Evolutionary conservation across 2,797 vertebrate genomes (phyloP).

Genomic region (Pipistrellus pygmaeus): DNA sequence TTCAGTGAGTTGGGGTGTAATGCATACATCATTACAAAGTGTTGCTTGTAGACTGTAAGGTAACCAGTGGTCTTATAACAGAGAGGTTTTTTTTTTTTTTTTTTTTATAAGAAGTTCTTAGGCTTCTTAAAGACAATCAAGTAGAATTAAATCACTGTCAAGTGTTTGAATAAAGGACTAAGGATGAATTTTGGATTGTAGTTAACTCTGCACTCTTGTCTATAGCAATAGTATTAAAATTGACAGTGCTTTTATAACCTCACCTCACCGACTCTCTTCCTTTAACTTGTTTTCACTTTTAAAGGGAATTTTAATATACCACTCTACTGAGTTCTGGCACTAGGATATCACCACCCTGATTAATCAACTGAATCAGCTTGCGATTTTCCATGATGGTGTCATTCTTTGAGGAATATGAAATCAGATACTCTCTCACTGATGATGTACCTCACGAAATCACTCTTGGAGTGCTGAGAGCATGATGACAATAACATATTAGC

Average conservation of each 20-base stretch:
- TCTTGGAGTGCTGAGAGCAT: constrained; percentile 81
- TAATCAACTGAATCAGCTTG: constrained; percentile 76
- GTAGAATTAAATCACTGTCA: constrained; percentile 77
- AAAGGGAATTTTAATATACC: constrained; percentile 76
- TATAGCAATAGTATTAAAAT: constrained; percentile 75
- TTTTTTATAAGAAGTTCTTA: constrained; percentile 29
- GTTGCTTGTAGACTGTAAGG: constrained; percentile 64
- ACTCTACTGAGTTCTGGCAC: constrained; percentile 61
- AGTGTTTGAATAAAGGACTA: constrained; percentile 74
- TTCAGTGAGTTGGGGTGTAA: constrained; percentile 58
- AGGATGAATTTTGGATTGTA: constrained; percentile 56
- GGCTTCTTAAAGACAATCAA: constrained; percentile 72
- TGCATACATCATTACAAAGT: constrained; percentile 56
- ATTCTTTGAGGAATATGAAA: constrained; percentile 83
- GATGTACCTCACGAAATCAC: constrained; percentile 85
- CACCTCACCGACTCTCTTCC: constrained; percentile 60
- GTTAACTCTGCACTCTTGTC: constrained; percentile 53
- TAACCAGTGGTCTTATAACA: constrained; percentile 71
- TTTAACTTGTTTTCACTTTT: constrained; percentile 67
- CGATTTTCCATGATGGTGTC: constrained; percentile 75
- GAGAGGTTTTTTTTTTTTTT: constrained; percentile 69
- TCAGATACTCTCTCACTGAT: constrained; percentile 84
- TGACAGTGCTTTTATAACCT: constrained; percentile 66
- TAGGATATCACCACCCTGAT: constrained; percentile 70
- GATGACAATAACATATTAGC: constrained; percentile 86